phyloP scores from a whole-genome alignment of 2,888 invertebrate species.

The Xestia c-nigrum region DNA sequence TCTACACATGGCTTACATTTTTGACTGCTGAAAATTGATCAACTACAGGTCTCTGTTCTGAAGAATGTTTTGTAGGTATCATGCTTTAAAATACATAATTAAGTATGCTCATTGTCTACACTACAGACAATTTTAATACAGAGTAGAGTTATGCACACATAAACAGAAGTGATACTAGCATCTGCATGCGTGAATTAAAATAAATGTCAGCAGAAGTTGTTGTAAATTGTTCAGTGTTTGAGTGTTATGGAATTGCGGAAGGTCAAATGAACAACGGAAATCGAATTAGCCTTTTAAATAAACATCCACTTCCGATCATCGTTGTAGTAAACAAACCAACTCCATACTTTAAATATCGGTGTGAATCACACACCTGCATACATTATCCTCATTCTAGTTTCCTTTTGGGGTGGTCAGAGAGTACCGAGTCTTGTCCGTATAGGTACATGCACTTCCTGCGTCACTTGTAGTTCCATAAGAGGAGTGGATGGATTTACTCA shows the following conservation, averaged over 20 bases:
- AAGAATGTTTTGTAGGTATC: neutral
- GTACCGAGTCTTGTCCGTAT: slow-evolving; percentile 56
- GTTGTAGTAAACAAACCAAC: slow-evolving; percentile 48
- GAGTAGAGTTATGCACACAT: neutral
- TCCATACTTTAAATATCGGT: slow-evolving; percentile 37
- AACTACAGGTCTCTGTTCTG: neutral
- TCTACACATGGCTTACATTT: neutral
- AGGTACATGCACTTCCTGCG: slow-evolving; percentile 55
- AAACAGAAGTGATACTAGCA: neutral
- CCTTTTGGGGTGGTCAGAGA: slow-evolving; percentile 58
- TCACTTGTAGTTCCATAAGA: slow-evolving; percentile 57
- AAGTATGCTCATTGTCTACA: neutral
- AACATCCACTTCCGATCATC: slow-evolving; percentile 43
- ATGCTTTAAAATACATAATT: neutral
- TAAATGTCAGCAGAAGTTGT: neutral
- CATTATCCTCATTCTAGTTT: slow-evolving; percentile 65
- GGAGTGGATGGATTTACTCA: slow-evolving; percentile 50
- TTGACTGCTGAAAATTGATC: neutral
- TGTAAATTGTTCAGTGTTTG: neutral
- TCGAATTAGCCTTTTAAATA: slow-evolving; percentile 18
- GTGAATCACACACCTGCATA: slow-evolving; percentile 61
- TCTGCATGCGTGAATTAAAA: neutral
- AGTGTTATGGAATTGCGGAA: slow-evolving; percentile 2
- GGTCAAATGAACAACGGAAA: slow-evolving; percentile 37
- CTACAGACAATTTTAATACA: neutral